Evolutionary conservation across 2,888 invertebrate species (phyloP), one percentile per base, ranked within the genome.

Genomic region (Ctena decussata): DNA sequence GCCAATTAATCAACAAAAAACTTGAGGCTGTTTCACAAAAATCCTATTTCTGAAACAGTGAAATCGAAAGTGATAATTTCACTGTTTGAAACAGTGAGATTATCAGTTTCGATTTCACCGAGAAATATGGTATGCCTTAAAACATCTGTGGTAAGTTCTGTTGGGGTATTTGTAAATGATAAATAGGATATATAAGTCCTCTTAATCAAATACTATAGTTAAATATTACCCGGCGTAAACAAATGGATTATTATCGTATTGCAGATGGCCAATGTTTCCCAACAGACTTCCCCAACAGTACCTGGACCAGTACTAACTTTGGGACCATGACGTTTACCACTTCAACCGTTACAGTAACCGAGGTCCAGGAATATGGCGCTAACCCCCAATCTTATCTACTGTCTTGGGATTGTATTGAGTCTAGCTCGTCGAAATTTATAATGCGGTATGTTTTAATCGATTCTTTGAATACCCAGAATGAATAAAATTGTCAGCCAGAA

Each of bases 301-400:
- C 53, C 35, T 86, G 82, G 82, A 86, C 78, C 0, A 86, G 83
- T 65, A 69, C 86, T 0, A 74, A 77, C 6, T 83, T 80, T 39
- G 80, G 77, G 0, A 71, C 73, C 46, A 82, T 86, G 73, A 44
- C 72, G 27, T 86, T 86, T 78, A 8, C 24, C 27, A 80, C 60
- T 0, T 49, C 70, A 5, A 53, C 69, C 6, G 84, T 80, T 1
- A 75, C 72, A 30, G 41, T 72, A 1, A 72, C 41, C 21, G 27
- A 35, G 18, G 72, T 35, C 5, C 27, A n/a, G 32, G 65, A 65
- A 35, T 30, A 27, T 30, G 35, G 5, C 3, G 3, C 32, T 12
- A 35, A 12, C 8, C n/a, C 24, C 3, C 41, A 41, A 41, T 6
- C 65, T 5, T 35, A 65, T 30, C 21, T 65, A 12, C 21, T 65